phyloP scores from a whole-genome alignment of 2,888 invertebrate genomes.

The Chaitophorus viminalis region DNA sequence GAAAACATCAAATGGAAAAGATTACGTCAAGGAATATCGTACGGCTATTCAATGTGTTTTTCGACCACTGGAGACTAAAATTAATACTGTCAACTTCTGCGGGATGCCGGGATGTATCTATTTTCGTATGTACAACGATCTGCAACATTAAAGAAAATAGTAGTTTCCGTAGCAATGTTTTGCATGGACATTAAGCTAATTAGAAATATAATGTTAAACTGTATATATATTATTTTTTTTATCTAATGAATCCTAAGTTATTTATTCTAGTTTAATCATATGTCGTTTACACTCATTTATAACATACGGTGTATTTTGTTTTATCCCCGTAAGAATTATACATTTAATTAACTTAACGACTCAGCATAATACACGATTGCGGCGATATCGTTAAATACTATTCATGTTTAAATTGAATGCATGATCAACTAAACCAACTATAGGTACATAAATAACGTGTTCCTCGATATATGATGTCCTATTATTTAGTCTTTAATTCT shows the following conservation, averaged over 20 bases:
- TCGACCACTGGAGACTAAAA: slow-evolving; percentile 52
- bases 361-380: no score
- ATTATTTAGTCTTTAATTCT: no score
- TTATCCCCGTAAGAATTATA: neutral
- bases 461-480: no score
- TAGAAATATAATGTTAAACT: slow-evolving; percentile 21
- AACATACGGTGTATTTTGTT: neutral
- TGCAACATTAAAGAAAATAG: slow-evolving; percentile 55
- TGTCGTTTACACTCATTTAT: neutral
- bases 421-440: no score
- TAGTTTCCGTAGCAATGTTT: neutral
- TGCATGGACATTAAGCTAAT: slow-evolving; percentile 16
- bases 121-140: slow-evolving; percentile 52
- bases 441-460: no score
- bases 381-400: no score
- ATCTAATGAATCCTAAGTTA: slow-evolving; percentile 1
- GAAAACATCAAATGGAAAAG: slow-evolving; percentile 30
- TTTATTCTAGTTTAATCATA: neutral
- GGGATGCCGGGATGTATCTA: slow-evolving; percentile 30
- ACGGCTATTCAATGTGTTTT: slow-evolving; percentile 40
- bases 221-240: neutral
- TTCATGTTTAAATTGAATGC: no score
- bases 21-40: slow-evolving; percentile 12
- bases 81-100: slow-evolving; percentile 49
- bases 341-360: neutral